These are phyloP conservation scores for Hesperia comma DNA, from an alignment of 2,888 invertebrate species.

Conservation along the genomic window DNA sequence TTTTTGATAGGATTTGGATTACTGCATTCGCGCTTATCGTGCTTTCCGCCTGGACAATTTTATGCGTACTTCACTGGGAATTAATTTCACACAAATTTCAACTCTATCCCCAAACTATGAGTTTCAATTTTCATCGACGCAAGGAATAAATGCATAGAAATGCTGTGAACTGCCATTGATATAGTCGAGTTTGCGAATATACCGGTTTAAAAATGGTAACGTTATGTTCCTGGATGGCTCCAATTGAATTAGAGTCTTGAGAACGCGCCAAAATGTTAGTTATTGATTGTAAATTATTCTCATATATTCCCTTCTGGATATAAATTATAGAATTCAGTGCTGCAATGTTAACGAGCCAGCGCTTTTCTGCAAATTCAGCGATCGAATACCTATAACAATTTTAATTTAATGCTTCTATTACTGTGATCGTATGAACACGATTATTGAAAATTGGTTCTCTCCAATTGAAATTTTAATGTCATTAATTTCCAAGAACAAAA, in stretches of 20 bases:
- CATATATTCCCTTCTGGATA: slow-evolving; percentile 13
- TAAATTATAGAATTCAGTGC: slow-evolving; percentile 18
- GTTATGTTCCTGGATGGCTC: slow-evolving; percentile 32
- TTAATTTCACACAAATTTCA: slow-evolving; percentile 52
- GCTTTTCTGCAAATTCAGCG: slow-evolving; percentile 27
- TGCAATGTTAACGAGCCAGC: slow-evolving; percentile 16
- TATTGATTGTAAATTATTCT: slow-evolving; percentile 24
- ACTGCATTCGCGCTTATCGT: slow-evolving; percentile 68
- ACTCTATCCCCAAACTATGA: slow-evolving; percentile 55
- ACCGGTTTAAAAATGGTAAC: slow-evolving; percentile 59
- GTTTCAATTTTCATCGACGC: slow-evolving; percentile 38
- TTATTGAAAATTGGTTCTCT: not conserved
- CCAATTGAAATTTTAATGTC: not conserved
- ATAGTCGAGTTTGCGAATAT: slow-evolving; percentile 59
- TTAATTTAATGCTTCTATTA: slow-evolving; percentile 22
- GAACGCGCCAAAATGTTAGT: slow-evolving; percentile 36
- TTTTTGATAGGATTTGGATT: slow-evolving; percentile 77
- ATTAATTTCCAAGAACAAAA: not conserved
- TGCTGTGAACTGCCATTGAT: slow-evolving; percentile 68
- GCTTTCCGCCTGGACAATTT: slow-evolving; percentile 69
- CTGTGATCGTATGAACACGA: not conserved
- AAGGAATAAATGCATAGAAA: slow-evolving; percentile 69
- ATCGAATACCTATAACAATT: not conserved
- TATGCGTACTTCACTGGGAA: slow-evolving; percentile 58
- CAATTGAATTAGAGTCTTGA: slow-evolving; percentile 44